Conservation (phyloP, 2,113 vertebrate genomes). For the Nycticryphes semicollaris region DNA sequence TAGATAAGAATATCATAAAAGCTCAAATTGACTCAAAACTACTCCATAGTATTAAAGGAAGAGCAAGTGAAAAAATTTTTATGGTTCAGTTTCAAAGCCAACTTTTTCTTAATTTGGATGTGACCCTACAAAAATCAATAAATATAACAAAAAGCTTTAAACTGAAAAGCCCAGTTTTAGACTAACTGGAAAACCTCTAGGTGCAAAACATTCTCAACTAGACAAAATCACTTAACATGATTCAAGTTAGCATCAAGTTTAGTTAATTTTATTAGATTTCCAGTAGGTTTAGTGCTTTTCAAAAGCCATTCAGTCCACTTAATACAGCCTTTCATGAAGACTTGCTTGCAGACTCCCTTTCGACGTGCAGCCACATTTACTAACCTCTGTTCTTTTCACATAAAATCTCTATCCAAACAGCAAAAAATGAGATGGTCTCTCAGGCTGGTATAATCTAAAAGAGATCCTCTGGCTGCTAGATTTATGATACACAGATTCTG, state of each 20-base stretch:
- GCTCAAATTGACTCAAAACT: background rate
- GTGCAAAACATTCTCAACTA: background rate
- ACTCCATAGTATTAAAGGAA: background rate
- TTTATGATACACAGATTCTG: background rate
- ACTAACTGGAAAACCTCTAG: background rate
- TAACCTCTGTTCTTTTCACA: background rate
- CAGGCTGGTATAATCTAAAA: background rate
- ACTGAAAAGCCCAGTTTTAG: background rate
- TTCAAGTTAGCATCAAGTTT: background rate
- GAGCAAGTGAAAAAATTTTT: background rate
- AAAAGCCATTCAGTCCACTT: background rate
- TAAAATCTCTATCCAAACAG: background rate
- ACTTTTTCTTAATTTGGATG: background rate
- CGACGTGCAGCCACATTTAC: background rate
- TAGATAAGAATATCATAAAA: background rate
- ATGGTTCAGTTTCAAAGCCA: background rate
- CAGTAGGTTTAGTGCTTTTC: background rate
- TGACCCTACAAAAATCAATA: too few relatives aligned
- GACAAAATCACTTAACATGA: background rate
- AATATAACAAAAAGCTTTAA: too few relatives aligned
- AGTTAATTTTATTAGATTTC: background rate
- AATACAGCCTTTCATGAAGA: background rate
- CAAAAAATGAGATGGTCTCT: background rate
- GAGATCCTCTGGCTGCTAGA: background rate
- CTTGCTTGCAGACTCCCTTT: background rate